Evolutionary conservation across 64 coral and sea anemone species (phyloP).

Genomic region (Acropora tenuis): DNA sequence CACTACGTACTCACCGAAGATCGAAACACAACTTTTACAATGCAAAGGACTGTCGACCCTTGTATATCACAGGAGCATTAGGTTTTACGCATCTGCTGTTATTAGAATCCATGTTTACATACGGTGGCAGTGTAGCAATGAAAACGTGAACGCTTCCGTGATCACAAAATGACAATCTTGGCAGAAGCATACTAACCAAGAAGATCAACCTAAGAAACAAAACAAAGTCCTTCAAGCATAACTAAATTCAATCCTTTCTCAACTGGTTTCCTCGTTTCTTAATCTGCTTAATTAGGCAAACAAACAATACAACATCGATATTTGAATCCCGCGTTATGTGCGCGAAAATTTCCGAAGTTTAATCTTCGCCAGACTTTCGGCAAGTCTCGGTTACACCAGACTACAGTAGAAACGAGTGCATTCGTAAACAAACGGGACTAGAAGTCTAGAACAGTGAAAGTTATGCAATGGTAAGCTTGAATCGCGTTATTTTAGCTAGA

Average conservation of each 20-base stretch:
- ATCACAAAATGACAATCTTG: too few species aligned
- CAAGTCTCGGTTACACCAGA: neutral
- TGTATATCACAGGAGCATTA: too few species aligned
- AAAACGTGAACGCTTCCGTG: neutral
- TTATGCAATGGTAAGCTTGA: too few species aligned
- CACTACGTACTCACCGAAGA: neutral
- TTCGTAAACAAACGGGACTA: too few species aligned
- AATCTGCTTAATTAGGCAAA: neutral
- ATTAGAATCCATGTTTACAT: neutral
- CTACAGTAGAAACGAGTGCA: too few species aligned
- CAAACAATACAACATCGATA: neutral
- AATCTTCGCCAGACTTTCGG: neutral
- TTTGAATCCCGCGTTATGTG: neutral
- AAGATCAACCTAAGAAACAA: neutral
- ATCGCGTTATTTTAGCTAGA: too few species aligned
- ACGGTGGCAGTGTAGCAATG: neutral
- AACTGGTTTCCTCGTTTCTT: neutral
- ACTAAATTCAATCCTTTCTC: too few species aligned
- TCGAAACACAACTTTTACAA: neutral
- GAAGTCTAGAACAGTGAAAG: too few species aligned
- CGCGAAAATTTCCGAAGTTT: neutral
- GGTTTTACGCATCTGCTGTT: neutral
- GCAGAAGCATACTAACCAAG: too few species aligned
- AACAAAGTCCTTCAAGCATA: neutral
- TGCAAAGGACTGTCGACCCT: neutral